Evolutionary conservation across 2,797 vertebrate species (phyloP).

Genomic region (Cichlasoma orientale): DNA sequence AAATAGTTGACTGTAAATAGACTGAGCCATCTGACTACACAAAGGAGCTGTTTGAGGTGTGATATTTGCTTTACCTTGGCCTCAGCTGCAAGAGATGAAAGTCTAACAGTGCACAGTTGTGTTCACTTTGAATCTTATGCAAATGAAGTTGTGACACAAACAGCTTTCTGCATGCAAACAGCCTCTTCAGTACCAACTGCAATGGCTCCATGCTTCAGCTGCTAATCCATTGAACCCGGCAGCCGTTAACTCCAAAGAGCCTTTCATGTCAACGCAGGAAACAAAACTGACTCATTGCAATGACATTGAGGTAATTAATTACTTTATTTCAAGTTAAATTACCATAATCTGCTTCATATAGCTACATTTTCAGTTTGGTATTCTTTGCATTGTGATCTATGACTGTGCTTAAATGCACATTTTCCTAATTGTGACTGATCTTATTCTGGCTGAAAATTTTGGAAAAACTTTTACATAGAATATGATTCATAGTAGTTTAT

Average conservation of each 20-base stretch:
- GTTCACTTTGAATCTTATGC: constrained; percentile 18
- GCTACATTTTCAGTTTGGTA: neutral
- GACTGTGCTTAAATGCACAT: too few species aligned
- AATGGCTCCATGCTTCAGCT: neutral
- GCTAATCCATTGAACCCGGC: neutral
- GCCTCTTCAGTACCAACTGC: constrained; percentile 15
- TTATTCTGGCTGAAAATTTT: too few species aligned
- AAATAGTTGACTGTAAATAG: neutral
- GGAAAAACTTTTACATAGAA: too few species aligned
- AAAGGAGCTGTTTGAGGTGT: neutral
- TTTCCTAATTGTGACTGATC: too few species aligned
- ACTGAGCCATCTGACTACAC: neutral
- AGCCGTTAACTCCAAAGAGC: neutral
- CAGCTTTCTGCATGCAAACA: constrained; percentile 21
- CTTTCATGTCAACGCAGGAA: neutral
- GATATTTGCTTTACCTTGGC: neutral
- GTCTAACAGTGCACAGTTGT: neutral
- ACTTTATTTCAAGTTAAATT: neutral
- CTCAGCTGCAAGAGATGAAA: neutral
- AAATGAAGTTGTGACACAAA: constrained; percentile 8
- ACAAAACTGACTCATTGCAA: neutral
- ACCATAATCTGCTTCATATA: rapidly evolving
- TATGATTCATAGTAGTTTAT: neutral
- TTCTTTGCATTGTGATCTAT: too few species aligned
- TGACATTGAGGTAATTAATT: neutral